Base-by-base conservation (phyloP, 2,113 vertebrate genomes). In the Dipodomys spectabilis region DNA sequence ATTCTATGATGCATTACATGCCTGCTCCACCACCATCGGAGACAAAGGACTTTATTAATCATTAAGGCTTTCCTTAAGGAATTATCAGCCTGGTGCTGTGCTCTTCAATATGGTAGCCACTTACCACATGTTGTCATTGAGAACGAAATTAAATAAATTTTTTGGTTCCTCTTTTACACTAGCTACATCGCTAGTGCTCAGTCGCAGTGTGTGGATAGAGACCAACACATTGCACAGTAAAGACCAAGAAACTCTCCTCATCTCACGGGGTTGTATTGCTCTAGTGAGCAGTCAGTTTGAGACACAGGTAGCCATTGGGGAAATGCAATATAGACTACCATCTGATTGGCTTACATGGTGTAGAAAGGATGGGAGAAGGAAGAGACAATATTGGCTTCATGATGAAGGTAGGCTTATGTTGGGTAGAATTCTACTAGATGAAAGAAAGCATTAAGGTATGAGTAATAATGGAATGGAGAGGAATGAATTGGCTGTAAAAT, bases 361-460 rank as follows among this genome's bases (percentile, higher is more conserved):
- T 64, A 49, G n/a, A 45, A n/a, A 19, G 44, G 27, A 13, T 7
- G 39, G n/a, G 25, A 32, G 23, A 1, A 44, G 10, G 64, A 35
- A 7, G 39, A 62, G 20, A 0, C 45, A 57, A 57, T n/a, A 57
- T 2, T 5, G 11, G 22, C 16, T 1, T 0, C 19, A 13, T 2
- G 39, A 28, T n/a, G 60, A 82, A 74, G 44, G 3, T 4, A 71
- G 28, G 32, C 65, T 25, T 25, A 32, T 15, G 53, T 2, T 57
- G 12, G 15, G 15, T 32, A n/a, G 22, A 18, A 49, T 49, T 49
- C 9, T 49, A 49, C 49, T 49, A 49, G 49, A 49, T 49, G 8
- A 49, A 49, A 49, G 49, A 49, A 11, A 49, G 12, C 49, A 49
- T 49, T 49, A 49, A 49, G 49, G 12, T 49, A 44, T n/a, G n/a